phyloP scores from a whole-genome alignment of 1,140 invertebrate genomes.

The Drosophila sturtevanti region DNA sequence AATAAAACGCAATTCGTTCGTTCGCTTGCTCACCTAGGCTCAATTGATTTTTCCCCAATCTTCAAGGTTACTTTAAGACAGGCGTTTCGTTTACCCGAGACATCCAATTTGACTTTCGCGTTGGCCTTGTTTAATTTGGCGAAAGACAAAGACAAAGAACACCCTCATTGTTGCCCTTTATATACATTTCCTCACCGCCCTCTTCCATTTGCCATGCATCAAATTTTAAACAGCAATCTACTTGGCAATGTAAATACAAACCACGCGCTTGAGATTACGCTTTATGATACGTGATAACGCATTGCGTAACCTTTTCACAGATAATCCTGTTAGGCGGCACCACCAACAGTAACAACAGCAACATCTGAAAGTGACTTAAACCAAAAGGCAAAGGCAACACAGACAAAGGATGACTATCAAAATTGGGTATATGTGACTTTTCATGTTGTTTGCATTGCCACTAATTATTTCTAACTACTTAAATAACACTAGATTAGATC shows the following conservation, averaged over 20 bases:
- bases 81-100: slow-evolving; percentile 11
- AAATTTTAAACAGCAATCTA: slow-evolving; percentile 79
- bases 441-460: slow-evolving; percentile 34
- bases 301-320: slow-evolving; percentile 78
- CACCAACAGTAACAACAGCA: slow-evolving; percentile 19
- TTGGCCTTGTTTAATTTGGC: slow-evolving; percentile 61
- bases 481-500: neutral
- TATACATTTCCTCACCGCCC: neutral
- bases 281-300: slow-evolving; percentile 81
- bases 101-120: slow-evolving; percentile 40
- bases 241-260: slow-evolving; percentile 65
- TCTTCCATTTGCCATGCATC: slow-evolving; percentile 50
- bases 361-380: slow-evolving; percentile 52
- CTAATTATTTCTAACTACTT: neutral
- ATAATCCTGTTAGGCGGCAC: slow-evolving; percentile 70
- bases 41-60: slow-evolving; percentile 62
- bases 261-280: slow-evolving; percentile 76
- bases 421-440: slow-evolving; percentile 41
- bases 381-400: slow-evolving; percentile 28
- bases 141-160: slow-evolving; percentile 49
- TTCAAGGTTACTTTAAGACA: slow-evolving; percentile 64
- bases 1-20: slow-evolving; percentile 59
- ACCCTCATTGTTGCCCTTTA: neutral
- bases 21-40: slow-evolving; percentile 44
- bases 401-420: slow-evolving; percentile 15